Conservation (phyloP, 2,797 vertebrate species). For the Menidia menidia region DNA sequence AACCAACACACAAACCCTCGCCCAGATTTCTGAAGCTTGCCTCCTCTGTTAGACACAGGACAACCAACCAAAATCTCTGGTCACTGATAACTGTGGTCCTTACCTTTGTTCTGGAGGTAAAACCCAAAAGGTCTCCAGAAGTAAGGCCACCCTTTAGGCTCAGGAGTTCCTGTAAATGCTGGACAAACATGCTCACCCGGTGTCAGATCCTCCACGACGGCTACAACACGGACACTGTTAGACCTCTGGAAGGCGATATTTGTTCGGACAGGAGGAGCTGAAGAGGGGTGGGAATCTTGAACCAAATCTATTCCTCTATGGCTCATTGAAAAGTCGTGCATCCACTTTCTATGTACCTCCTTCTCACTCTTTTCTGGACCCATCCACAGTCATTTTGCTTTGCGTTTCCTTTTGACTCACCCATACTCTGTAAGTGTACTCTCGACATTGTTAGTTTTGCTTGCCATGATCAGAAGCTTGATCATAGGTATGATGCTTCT, state of each 20-base stretch:
- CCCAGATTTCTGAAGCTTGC: constrained; percentile 64
- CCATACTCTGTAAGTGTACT: constrained; percentile 26
- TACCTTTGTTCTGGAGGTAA: constrained; percentile 30
- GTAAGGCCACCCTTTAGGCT: constrained; percentile 33
- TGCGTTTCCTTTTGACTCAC: constrained; percentile 21
- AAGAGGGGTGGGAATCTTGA: constrained; percentile 31
- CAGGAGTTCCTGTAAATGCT: constrained; percentile 21
- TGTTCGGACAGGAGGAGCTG: constrained; percentile 9
- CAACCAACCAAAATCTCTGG: constrained; percentile 28
- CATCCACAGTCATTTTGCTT: constrained; percentile 11
- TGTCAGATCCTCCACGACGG: constrained; percentile 30
- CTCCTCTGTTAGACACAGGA: constrained; percentile 17
- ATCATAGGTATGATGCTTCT: constrained; percentile 50
- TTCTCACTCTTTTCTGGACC: constrained; percentile 12
- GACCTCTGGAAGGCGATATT: constrained; percentile 31
- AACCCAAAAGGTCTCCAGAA: constrained; percentile 26
- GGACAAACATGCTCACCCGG: constrained; percentile 31
- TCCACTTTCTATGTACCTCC: constrained; percentile 14
- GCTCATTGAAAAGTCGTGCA: constrained; percentile 54
- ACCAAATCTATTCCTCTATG: constrained; percentile 50
- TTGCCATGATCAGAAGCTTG: constrained; percentile 51
- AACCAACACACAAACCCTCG: constrained; percentile 73
- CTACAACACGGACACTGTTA: constrained; percentile 27
- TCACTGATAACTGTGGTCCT: constrained; percentile 17
- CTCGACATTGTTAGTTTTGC: constrained; percentile 58